phyloP scores from a whole-genome alignment of 1,140 invertebrate species.

The Maniola jurtina region DNA sequence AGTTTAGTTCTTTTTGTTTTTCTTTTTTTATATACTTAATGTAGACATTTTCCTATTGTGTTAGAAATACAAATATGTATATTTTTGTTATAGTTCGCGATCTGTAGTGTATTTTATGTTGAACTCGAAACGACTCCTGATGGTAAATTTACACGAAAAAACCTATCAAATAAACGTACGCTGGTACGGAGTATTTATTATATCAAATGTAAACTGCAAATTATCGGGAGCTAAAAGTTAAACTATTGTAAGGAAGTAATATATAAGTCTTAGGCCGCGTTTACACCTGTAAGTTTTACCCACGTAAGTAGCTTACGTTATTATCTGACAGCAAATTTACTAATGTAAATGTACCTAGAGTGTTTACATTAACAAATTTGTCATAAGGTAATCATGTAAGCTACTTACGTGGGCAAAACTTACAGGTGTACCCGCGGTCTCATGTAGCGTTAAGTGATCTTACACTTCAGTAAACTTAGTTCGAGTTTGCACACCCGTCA shows the following conservation, averaged over 20 bases:
- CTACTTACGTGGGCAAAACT: too few species aligned
- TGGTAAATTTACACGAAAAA: background rate
- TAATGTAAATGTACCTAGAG: too few species aligned
- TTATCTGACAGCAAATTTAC: too few species aligned
- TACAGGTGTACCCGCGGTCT: too few species aligned
- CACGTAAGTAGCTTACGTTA: too few species aligned
- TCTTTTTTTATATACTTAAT: slow-evolving; percentile 34
- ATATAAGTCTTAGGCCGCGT: slow-evolving; percentile 23
- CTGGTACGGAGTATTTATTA: slow-evolving; percentile 1
- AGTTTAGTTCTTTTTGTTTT: slow-evolving; percentile 45
- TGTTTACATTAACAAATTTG: too few species aligned
- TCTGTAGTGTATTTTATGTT: slow-evolving; percentile 40
- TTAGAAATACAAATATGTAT: slow-evolving; percentile 52
- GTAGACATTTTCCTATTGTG: slow-evolving; percentile 43
- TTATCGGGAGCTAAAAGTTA: slow-evolving; percentile 14
- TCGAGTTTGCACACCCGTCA: too few species aligned
- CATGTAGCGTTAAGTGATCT: too few species aligned
- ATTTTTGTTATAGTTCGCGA: slow-evolving; percentile 56
- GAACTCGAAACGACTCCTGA: slow-evolving; percentile 12
- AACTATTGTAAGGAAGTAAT: slow-evolving; percentile 7
- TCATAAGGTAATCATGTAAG: too few species aligned
- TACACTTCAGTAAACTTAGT: too few species aligned
- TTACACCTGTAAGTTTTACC: too few species aligned
- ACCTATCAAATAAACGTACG: background rate
- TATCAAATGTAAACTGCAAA: slow-evolving; percentile 7